Evolutionary conservation across 2,888 invertebrate species (phyloP).

Genomic region (Lasioglossum oenotherae): DNA sequence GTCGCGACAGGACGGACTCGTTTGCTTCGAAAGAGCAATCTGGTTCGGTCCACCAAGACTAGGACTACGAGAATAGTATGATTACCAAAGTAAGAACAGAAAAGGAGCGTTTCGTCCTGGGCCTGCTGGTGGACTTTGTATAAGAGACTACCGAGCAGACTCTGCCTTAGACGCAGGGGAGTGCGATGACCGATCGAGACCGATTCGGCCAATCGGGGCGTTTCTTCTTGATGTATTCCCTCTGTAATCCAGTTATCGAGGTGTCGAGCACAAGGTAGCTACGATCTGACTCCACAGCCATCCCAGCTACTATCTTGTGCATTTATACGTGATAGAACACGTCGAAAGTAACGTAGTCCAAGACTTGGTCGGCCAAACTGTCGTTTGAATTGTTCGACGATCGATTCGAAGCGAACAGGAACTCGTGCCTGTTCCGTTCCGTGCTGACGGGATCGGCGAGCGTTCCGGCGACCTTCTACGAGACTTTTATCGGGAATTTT

Average conservation of each 20-base stretch:
- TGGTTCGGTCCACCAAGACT: not conserved
- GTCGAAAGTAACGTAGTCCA: too few relatives aligned
- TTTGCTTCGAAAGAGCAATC: conserved; percentile 8
- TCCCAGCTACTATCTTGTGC: not conserved
- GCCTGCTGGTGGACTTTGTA: not conserved
- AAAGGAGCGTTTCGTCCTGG: conserved; percentile 3
- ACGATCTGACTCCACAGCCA: not conserved
- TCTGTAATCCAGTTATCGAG: not conserved
- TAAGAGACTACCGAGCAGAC: not conserved
- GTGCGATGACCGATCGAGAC: not conserved
- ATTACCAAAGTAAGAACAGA: not conserved
- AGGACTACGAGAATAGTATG: not conserved
- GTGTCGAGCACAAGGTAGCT: not conserved
- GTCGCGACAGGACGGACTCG: not conserved
- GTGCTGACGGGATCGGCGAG: conserved; percentile 5
- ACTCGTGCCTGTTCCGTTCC: not conserved
- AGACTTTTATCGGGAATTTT: conserved; percentile 26
- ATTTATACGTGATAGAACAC: not conserved
- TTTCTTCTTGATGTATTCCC: not conserved
- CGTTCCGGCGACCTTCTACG: conserved; percentile 20
- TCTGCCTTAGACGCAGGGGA: conserved; percentile 1
- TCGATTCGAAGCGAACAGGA: not conserved
- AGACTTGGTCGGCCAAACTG: not conserved
- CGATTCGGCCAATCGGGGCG: not conserved
- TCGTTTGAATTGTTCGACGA: not conserved